Base-by-base conservation (phyloP, 64 coral and sea anemone genomes). In the Anthopleura sola region DNA sequence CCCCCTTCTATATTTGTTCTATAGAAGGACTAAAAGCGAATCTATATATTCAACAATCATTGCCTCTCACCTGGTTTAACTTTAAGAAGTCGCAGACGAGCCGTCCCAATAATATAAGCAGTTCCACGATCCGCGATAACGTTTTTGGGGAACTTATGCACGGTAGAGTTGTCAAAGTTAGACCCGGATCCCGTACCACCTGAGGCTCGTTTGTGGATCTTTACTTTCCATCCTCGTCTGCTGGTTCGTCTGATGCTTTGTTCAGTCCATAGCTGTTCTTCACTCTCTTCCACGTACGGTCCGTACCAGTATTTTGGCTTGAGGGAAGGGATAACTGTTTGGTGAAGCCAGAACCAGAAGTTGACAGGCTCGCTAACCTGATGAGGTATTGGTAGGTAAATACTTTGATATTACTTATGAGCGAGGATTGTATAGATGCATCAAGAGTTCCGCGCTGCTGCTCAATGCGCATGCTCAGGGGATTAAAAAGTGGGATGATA, bases 251-350 rank as follows among this genome's bases (percentile, higher is more conserved):
- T 38, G 21, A 87, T 53, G 6, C 31, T 78, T 31, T 86, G 19
- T 5, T 88, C 86, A 20, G 87, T 83, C 90, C 90, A 92, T 3
- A 96, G 40, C 21, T 60, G 51, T 18, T 83, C 57, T n/a, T 92
- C 94, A 1, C 37, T 33, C 0, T 62, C 26, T 64, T 92, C 60
- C 17, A 75, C 86, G 49, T 92, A 96, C 6, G 94, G 94, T 13
- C 90, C 94, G 34, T 96, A 96, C 94, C 94, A 96, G 78, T 89
- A 96, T 37, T 80, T 69, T 1, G 94, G 94, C 24, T 92, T 92
- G 5, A 96, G 66, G 0, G 94, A 82, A 3, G 94, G 94, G 19
- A 92, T 44, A 20, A 96, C 33, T 6, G 90, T 83, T 48, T 86
- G 20, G 54, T 91, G 66, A 3, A 96, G 29, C 86, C 86, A 96